Evolutionary conservation across 1,140 invertebrate genomes (phyloP).

Genomic region (Contarinia nasturtii): DNA sequence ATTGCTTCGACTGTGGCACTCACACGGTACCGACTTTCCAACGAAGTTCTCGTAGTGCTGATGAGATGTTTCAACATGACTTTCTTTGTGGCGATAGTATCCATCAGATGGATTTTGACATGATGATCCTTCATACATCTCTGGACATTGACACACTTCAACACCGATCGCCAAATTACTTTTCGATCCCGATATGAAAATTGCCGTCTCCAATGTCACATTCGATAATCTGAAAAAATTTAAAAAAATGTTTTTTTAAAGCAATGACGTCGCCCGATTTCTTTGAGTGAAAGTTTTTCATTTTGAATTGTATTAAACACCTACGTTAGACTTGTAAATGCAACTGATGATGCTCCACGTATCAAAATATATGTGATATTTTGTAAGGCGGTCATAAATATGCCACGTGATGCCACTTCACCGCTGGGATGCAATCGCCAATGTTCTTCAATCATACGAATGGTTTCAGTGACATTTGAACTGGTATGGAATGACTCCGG

Average conservation of each 20-base stretch:
- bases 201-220: conserved; percentile 67
- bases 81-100: conserved; percentile 54
- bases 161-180: conserved; percentile 53
- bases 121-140: conserved; percentile 56
- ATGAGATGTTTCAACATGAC: conserved; percentile 20
- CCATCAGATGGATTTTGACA: conserved; percentile 77
- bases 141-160: conserved; percentile 74
- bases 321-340: conserved; percentile 40
- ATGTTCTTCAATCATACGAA: conserved; percentile 35
- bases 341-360: conserved; percentile 48
- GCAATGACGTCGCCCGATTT: background rate
- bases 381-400: conserved; percentile 78
- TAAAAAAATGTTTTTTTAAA: background rate
- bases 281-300: background rate
- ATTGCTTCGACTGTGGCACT: conserved; percentile 62
- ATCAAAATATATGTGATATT: conserved; percentile 65
- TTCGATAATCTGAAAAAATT: conserved; percentile 39
- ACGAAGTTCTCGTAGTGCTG: conserved; percentile 35
- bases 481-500: conserved; percentile 16
- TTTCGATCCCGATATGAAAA: conserved; percentile 35
- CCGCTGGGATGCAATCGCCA: conserved; percentile 26
- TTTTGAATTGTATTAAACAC: conserved; percentile 11
- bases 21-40: conserved; percentile 59
- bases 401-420: conserved; percentile 35
- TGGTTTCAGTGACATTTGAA: conserved; percentile 15